A percentile compares a stretch with the other conserved stretches of the same genome.
These are phyloP conservation scores for Daktulosphaira vitifoliae DNA, from an alignment of 1,140 invertebrate species.

Conservation along the genomic window DNA sequence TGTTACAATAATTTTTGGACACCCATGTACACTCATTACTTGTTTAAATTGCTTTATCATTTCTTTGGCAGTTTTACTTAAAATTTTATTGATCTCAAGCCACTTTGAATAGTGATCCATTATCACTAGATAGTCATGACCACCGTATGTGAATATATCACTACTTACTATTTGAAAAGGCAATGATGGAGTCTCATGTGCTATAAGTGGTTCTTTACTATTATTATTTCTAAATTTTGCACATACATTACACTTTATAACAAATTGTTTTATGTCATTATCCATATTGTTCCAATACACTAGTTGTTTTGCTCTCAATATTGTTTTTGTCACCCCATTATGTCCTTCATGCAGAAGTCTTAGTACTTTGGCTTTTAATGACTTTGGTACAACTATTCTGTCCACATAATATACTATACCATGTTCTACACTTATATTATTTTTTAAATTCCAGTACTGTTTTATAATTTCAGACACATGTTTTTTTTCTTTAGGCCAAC, in stretches of 20 bases:
- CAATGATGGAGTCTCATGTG: conserved; percentile 39
- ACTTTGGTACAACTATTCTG: conserved; percentile 18
- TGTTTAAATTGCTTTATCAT: background rate
- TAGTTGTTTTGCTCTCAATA: conserved; percentile 10
- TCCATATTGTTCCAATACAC: conserved; percentile 34
- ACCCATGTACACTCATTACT: conserved; percentile 26
- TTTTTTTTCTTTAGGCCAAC: conserved; percentile 8
- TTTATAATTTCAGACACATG: background rate
- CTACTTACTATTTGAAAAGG: conserved; percentile 41
- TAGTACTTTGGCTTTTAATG: background rate
- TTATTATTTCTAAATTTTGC: conserved; percentile 36
- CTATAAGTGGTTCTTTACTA: conserved; percentile 40
- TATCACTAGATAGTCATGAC: conserved; percentile 41
- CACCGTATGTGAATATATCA: conserved; percentile 41
- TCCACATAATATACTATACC: conserved; percentile 9
- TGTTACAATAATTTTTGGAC: no score
- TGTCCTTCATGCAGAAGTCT: conserved; percentile 15
- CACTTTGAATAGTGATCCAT: conserved; percentile 43
- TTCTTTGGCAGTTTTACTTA: conserved; percentile 2
- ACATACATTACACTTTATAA: conserved; percentile 28
- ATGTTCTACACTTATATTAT: conserved; percentile 2
- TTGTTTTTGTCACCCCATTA: conserved; percentile 23
- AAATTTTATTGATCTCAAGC: conserved; percentile 38
- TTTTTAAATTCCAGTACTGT: background rate
- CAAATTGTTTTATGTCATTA: conserved; percentile 30